Conservation (phyloP, 2,888 invertebrate species). For the Ametastegia equiseti region DNA sequence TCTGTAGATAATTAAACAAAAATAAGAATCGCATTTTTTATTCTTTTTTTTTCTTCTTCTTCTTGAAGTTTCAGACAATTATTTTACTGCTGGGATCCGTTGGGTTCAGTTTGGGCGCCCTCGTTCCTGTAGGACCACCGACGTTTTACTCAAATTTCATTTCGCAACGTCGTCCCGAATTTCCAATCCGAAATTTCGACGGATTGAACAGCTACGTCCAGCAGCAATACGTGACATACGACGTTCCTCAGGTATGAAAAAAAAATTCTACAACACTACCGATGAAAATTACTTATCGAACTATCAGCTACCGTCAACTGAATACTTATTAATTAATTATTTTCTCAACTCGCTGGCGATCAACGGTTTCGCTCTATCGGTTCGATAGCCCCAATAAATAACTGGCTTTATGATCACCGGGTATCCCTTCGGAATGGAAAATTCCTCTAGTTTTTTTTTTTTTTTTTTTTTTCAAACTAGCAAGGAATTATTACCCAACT, state of each 20-base stretch:
- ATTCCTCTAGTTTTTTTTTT: background rate
- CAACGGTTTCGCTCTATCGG: background rate
- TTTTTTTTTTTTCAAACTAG: no score
- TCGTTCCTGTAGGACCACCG: background rate
- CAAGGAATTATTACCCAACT: background rate
- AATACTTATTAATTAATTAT: background rate
- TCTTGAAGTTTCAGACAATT: constrained; percentile 4
- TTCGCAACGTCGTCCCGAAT: background rate
- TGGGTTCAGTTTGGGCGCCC: background rate
- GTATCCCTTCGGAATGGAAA: background rate
- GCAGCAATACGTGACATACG: constrained; percentile 57
- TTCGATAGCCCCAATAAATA: background rate
- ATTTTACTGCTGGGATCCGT: constrained; percentile 10
- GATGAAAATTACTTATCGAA: no score
- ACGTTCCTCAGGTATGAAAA: constrained; percentile 51
- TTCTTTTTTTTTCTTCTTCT: background rate
- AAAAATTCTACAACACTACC: no score
- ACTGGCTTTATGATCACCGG: background rate
- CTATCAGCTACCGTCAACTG: no score
- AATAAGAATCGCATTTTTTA: no score
- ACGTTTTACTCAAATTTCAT: constrained; percentile 14
- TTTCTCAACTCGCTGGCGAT: background rate
- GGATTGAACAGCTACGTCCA: constrained; percentile 33
- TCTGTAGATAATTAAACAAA: background rate
- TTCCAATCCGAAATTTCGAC: background rate